Evolutionary conservation across 23 tunicate species (phyloP), one percentile per base, ranked within the genome.

Genomic region (Aplidium turbinatum): DNA sequence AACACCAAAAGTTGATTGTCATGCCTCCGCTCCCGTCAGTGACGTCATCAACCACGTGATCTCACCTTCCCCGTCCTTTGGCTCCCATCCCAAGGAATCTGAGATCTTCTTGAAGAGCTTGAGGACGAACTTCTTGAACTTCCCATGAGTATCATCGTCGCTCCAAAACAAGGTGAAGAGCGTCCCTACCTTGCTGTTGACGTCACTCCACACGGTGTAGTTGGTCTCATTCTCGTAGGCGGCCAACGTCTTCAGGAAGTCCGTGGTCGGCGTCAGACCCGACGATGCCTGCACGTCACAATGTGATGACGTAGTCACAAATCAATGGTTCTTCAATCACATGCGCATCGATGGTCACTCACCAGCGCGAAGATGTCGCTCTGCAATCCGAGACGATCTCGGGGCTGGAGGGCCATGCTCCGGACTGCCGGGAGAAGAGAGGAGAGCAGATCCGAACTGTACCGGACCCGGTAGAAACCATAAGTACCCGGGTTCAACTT

Each of bases 361-460:
- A 85, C 92, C 85, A 90, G 42, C 1, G 97, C 97, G 54, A 90
- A 90, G 18, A 90, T 72, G 45, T 90, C 97, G 62, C 82, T 83
- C 31, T 76, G 78, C 31, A 90, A 62, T 16, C 80, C 82, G 29
- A 91, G 74, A 0, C 97, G 85, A 48, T 91, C 97, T 0, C 81
- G 75, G 28, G 82, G 76, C 2, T 79, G 86, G 30, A 91, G 55
- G 19, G 76, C 54, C 29, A 74, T 73, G 64, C 67, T 62, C 53
- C 53, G 47, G 32, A 91, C 90, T 19, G 97, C 97, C 1, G 85
- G 77, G 13, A 83, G 72, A 22, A 91, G 91, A 31, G 78, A 52
- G 0, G 73, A 47, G 26, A 91, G 86, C 36, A 91, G 72, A 23
- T 91, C 91, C 23, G 71, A 35, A 52, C 87, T 84, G 91, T 91